These are phyloP conservation scores for Drosophila biarmipes DNA, from an alignment of 1,140 invertebrate genomes.

Conservation along the genomic window DNA sequence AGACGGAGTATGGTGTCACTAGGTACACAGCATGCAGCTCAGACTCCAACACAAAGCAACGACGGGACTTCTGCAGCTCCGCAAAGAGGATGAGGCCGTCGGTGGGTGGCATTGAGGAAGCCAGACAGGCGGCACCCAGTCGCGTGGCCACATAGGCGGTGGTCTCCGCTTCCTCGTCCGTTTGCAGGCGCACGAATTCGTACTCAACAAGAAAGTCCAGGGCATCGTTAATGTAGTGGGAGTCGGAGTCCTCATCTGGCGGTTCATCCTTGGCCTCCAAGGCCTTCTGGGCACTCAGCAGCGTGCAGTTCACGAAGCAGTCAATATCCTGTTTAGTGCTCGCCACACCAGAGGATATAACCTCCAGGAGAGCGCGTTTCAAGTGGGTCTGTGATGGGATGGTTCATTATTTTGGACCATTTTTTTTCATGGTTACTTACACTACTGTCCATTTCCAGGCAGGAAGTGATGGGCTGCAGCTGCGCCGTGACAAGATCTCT, in stretches of 20 bases:
- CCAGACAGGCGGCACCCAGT: conserved; percentile 95
- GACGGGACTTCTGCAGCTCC: conserved; percentile 95
- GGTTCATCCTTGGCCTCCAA: conserved; percentile 12
- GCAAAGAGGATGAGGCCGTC: conserved; percentile 95
- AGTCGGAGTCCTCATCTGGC: conserved; percentile 20
- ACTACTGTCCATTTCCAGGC: conserved; percentile 89
- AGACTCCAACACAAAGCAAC: conserved; percentile 96
- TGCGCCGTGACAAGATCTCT: conserved; percentile 88
- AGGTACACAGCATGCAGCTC: conserved; percentile 98
- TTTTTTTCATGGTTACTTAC: conserved; percentile 80
- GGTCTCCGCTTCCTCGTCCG: conserved; percentile 84
- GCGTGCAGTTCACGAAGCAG: conserved; percentile 93
- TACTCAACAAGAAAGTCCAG: conserved; percentile 86
- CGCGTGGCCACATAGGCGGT: conserved; percentile 91
- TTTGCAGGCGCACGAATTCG: conserved; percentile 87
- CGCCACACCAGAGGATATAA: conserved; percentile 95
- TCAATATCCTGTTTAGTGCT: conserved; percentile 89
- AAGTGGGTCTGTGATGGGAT: conserved; percentile 75
- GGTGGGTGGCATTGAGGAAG: conserved; percentile 96
- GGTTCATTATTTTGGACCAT: background rate
- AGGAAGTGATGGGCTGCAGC: conserved; percentile 92
- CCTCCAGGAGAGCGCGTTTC: conserved; percentile 90
- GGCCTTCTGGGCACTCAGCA: conserved; percentile 84
- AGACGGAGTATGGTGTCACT: conserved; percentile 94
- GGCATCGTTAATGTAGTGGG: conserved; percentile 66